These are phyloP conservation scores for Indicator maculatus DNA, from an alignment of 2,113 vertebrate species.

Conservation along the genomic window DNA sequence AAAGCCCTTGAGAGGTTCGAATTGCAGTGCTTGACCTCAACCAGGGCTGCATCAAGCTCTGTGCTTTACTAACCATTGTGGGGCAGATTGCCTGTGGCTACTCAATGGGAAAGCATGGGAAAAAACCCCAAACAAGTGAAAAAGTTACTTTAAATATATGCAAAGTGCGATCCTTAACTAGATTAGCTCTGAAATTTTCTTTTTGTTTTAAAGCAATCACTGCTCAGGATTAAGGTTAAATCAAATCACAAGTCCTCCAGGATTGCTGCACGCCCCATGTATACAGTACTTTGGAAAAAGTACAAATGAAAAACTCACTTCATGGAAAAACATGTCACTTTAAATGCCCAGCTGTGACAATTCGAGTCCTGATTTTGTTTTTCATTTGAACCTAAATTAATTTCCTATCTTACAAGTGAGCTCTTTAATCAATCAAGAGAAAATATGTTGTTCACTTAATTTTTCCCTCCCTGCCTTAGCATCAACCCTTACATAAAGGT, in stretches of 20 bases:
- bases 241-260: not conserved
- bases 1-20: conserved; percentile 79
- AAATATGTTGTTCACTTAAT: not conserved
- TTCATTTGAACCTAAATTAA: not conserved
- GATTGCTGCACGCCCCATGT: not conserved
- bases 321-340: not conserved
- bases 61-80: conserved; percentile 40
- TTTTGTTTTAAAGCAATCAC: not conserved
- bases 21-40: conserved; percentile 81
- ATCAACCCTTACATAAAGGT: not conserved
- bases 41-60: conserved; percentile 57
- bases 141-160: not conserved
- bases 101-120: not conserved
- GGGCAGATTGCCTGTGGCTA: conserved; percentile 25
- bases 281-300: not conserved
- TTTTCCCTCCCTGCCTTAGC: not conserved
- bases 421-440: not conserved
- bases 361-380: not conserved
- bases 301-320: not conserved
- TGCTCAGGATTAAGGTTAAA: not conserved
- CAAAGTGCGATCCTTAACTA: not conserved
- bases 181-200: not conserved
- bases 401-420: not conserved
- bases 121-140: not conserved
- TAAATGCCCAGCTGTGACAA: not conserved